Conservation (phyloP, 2,113 vertebrate species). For the Neolamprologus fasciatus region DNA sequence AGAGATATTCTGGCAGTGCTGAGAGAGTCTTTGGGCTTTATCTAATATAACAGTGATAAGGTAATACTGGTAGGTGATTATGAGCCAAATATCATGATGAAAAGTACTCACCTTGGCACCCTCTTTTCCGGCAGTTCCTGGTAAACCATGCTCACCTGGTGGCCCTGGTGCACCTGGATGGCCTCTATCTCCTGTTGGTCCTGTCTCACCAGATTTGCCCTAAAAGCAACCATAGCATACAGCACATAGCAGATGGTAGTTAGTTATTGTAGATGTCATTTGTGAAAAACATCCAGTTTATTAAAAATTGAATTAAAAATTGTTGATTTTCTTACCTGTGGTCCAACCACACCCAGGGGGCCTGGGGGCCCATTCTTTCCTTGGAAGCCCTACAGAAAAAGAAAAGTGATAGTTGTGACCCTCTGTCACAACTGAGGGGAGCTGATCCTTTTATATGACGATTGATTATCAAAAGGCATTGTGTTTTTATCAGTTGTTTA, state of each 20-base stretch:
- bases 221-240: slow-evolving; percentile 17
- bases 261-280: background rate
- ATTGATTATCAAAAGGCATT: background rate
- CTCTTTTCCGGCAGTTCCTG: slow-evolving; percentile 82
- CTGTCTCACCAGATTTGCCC: slow-evolving; percentile 86
- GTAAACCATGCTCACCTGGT: slow-evolving; percentile 87
- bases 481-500: background rate
- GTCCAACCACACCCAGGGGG: slow-evolving; percentile 83
- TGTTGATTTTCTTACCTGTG: slow-evolving; percentile 73
- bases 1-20: slow-evolving; percentile 11
- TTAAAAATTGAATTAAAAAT: background rate
- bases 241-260: background rate
- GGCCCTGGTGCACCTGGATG: slow-evolving; percentile 87
- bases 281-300: background rate
- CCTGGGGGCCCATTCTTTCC: slow-evolving; percentile 82
- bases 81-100: background rate
- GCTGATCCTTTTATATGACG: background rate
- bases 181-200: slow-evolving; percentile 83
- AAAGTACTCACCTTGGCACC: slow-evolving; percentile 79
- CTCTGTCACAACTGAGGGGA: background rate
- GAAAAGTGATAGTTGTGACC: background rate
- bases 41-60: slow-evolving; percentile 20
- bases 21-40: slow-evolving; percentile 15
- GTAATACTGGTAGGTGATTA: background rate
- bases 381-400: slow-evolving; percentile 73